phyloP scores from a whole-genome alignment of 2,888 invertebrate species.

The Pollenia griseotomentosa region DNA sequence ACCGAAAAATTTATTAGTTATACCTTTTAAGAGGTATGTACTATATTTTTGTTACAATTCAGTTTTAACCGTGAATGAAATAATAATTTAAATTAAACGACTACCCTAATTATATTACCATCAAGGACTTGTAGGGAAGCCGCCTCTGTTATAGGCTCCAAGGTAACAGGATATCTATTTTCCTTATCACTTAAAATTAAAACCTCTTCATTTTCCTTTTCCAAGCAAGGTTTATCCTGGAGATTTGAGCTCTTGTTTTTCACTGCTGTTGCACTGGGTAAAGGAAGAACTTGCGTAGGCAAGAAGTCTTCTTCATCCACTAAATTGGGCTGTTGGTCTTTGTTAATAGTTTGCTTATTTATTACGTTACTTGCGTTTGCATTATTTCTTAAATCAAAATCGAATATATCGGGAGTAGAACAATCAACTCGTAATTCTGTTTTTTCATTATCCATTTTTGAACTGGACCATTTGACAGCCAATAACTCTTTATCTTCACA shows the following conservation, averaged over 20 bases:
- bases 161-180: conserved; percentile 63
- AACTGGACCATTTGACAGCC: conserved; percentile 58
- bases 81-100: not conserved
- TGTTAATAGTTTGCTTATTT: not conserved
- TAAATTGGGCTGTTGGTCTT: not conserved
- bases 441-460: conserved; percentile 51
- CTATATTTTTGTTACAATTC: too few relatives aligned
- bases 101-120: conserved; percentile 44
- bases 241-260: not conserved
- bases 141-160: conserved; percentile 41
- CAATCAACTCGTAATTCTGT: conserved; percentile 42
- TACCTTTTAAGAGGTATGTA: too few relatives aligned
- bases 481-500: conserved; percentile 73
- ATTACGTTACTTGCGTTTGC: too few relatives aligned
- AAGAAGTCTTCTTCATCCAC: conserved; percentile 59
- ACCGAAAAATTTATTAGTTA: too few relatives aligned
- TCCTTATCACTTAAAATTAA: conserved; percentile 74
- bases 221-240: conserved; percentile 40
- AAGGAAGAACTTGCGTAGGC: conserved; percentile 61
- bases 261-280: not conserved
- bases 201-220: conserved; percentile 53
- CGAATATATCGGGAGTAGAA: conserved; percentile 74
- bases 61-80: not conserved
- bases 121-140: conserved; percentile 69
- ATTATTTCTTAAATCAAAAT: conserved; percentile 36